Evolutionary conservation across 2,888 invertebrate genomes (phyloP).

Genomic region (Lamellibrachia satsuma): DNA sequence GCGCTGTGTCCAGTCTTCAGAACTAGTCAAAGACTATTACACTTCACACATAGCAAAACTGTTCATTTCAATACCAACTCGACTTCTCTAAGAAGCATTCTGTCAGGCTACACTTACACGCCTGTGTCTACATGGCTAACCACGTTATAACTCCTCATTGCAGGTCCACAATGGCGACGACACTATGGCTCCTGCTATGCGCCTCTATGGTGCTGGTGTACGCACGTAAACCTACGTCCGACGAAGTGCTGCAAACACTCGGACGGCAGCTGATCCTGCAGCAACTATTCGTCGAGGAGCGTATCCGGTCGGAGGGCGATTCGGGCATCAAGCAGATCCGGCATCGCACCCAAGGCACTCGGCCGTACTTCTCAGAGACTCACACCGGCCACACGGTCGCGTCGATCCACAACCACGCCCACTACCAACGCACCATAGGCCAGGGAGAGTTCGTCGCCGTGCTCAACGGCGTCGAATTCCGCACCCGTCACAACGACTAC

Average conservation of each 20-base stretch:
- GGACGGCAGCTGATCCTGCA: conserved; percentile 51
- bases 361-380: conserved; percentile 42
- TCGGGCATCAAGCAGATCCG: conserved; percentile 40
- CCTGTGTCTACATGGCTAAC: too few species aligned
- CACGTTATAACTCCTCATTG: not conserved
- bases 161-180: not conserved
- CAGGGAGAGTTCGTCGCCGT: conserved; percentile 51
- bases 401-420: conserved; percentile 53
- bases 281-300: conserved; percentile 49
- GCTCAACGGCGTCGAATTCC: conserved; percentile 53
- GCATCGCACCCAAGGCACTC: conserved; percentile 36
- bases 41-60: too few species aligned
- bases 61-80: too few species aligned
- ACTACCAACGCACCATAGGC: conserved; percentile 48
- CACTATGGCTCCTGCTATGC: conserved; percentile 8
- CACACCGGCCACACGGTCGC: conserved; percentile 39
- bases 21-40: too few species aligned
- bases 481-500: conserved; percentile 59
- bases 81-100: too few species aligned
- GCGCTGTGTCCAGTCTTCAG: too few species aligned
- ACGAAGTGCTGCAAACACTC: conserved; percentile 28
- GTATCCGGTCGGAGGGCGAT: conserved; percentile 43
- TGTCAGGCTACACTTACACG: too few species aligned
- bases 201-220: not conserved
- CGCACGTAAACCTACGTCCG: not conserved